Base-by-base conservation (phyloP, 2,113 vertebrate genomes). In the Lasiurus cinereus region DNA sequence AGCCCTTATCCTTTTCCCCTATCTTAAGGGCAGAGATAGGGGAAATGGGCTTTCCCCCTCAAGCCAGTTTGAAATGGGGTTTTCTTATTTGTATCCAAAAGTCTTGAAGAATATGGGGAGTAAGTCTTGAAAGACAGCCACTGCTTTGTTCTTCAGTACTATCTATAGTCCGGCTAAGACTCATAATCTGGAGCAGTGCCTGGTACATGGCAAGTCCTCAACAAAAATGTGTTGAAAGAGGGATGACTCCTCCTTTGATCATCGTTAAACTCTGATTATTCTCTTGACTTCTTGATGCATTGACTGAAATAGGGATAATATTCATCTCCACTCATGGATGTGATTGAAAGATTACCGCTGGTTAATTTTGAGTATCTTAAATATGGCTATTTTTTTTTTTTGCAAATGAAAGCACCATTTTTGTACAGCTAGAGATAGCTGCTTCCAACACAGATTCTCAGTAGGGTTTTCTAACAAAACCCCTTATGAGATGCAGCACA, bases 291-390 rank as follows among this genome's bases (percentile, higher is more conserved):
- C 39, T 64, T 77, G 48, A 5, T 80, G 43, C 48, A 3, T n/a
- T 78, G 33, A 87, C 74, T 88, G 80, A 93, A 88, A 73, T 15
- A 66, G 54, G 56, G 43, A 21, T 56, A 13, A 70, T 21, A 31
- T 24, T 64, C 22, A 90, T 88, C n/a, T 93, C 95, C 14, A n/a
- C 62, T 43, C 27, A 8, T 56, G 54, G 50, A 29, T 66, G 16
- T 73, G 50, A 78, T 43, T 79, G 50, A 50, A 56, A 54, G 77
- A 59, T 90, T 31, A 70, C 31, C 76, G 46, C n/a, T 94, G n/a
- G 36, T 83, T 88, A 88, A 86, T 93, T 70, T 33, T 29, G 69
- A 93, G 4, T 59, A 27, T 95, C 48, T 86, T 87, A 80, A 89
- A 83, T 70, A 79, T n/a, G 11, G 5, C 8, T 69, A 29, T 88